These are phyloP conservation scores for Isoperla grammatica DNA, from an alignment of 2,888 invertebrate genomes.

Conservation along the genomic window DNA sequence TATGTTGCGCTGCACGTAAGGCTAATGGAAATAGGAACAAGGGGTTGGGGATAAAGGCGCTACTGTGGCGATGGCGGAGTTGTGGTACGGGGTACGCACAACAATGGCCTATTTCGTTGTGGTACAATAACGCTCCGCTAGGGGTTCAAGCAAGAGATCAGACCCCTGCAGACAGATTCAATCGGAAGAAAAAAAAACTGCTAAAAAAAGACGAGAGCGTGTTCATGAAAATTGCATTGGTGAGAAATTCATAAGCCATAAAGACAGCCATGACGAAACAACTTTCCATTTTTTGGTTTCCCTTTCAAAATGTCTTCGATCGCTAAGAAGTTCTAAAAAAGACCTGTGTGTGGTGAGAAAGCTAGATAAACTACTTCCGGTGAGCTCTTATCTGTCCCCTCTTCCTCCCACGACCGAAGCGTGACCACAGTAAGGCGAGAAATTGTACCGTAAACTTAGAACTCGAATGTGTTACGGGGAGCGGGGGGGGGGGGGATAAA, in stretches of 20 bases:
- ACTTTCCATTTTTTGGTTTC: conserved; percentile 7
- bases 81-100: conserved; percentile 13
- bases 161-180: conserved; percentile 16
- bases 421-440: not conserved
- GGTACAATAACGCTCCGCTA: not conserved
- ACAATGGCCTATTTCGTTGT: not conserved
- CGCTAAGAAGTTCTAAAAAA: not conserved
- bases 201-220: conserved; percentile 17
- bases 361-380: conserved; percentile 13
- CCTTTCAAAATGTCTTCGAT: not conserved
- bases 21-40: conserved; percentile 28
- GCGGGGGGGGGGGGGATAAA: no score
- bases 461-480: no score
- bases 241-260: conserved; percentile 9
- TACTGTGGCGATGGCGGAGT: conserved; percentile 21
- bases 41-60: conserved; percentile 2
- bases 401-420: not conserved
- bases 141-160: conserved; percentile 3
- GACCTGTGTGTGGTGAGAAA: not conserved
- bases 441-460: no score
- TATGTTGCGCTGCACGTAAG: conserved; percentile 15
- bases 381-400: not conserved
- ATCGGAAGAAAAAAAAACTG: not conserved
- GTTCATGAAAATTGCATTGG: conserved; percentile 24
- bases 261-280: conserved; percentile 10